phyloP scores from a whole-genome alignment of 2,888 invertebrate genomes.

The Drosophila limbata region DNA sequence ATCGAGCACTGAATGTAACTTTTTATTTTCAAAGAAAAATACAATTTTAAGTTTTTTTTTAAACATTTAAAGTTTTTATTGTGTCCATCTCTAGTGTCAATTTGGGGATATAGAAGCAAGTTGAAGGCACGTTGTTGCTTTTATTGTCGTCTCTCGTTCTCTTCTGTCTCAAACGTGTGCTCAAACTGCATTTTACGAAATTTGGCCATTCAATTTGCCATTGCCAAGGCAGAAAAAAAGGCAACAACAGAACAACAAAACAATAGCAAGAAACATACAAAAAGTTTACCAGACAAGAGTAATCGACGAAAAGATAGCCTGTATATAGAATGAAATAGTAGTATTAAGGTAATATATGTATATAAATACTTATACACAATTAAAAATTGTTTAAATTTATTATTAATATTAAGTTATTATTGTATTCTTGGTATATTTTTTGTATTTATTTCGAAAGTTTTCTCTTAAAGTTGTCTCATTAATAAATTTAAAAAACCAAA shows the following conservation, averaged over 20 bases:
- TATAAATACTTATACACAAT: background rate
- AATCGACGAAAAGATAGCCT: conserved; percentile 20
- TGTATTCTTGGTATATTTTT: too few relatives aligned
- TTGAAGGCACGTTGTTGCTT: conserved; percentile 55
- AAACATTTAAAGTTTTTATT: background rate
- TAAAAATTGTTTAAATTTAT: too few relatives aligned
- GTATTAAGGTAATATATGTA: background rate
- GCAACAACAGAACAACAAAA: conserved; percentile 53
- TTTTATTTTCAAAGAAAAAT: background rate
- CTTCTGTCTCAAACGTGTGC: conserved; percentile 64
- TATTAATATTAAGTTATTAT: too few relatives aligned
- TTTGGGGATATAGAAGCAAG: conserved; percentile 27
- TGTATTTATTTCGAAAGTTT: too few relatives aligned
- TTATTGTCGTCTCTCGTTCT: conserved; percentile 48
- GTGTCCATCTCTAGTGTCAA: conserved; percentile 41
- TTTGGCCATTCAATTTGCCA: conserved; percentile 78
- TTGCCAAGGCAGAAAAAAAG: conserved; percentile 50
- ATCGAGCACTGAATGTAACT: background rate
- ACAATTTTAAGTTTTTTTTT: background rate
- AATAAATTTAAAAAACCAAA: too few relatives aligned
- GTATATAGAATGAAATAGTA: background rate
- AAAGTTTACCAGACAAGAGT: background rate
- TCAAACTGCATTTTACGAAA: conserved; percentile 76
- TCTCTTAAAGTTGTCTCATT: too few relatives aligned
- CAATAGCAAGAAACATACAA: conserved; percentile 8